Evolutionary conservation across 2,797 vertebrate species (phyloP).

Genomic region (Chromobotia macracanthus): DNA sequence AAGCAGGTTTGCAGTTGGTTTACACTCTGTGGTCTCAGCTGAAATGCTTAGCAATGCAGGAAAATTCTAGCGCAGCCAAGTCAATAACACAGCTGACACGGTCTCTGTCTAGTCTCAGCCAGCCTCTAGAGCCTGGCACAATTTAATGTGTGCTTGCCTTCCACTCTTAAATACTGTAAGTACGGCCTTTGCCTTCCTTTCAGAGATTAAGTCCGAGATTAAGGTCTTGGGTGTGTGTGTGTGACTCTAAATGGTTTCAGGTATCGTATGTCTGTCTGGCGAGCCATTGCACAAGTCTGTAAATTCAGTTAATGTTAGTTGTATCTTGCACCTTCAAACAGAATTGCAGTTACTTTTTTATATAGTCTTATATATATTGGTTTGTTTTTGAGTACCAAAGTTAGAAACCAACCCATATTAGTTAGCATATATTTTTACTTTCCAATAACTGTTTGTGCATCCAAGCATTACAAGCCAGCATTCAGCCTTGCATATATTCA

Average conservation of each 20-base stretch:
- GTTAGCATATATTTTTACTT: not conserved
- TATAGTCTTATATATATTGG: not conserved
- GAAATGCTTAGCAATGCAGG: constrained; percentile 24
- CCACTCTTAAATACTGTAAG: not conserved
- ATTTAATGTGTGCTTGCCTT: not conserved
- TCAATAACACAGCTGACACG: constrained; percentile 21
- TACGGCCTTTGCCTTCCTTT: not conserved
- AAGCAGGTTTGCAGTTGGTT: constrained; percentile 6
- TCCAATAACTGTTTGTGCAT: not conserved
- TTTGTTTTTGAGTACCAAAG: not conserved
- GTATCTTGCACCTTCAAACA: not conserved
- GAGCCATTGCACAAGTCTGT: not conserved
- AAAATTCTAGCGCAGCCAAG: constrained; percentile 26
- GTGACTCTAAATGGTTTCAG: not conserved
- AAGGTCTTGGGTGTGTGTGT: constrained; percentile 1
- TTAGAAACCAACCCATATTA: not conserved
- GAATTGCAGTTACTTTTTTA: not conserved
- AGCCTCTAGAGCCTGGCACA: not conserved
- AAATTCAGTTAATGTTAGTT: not conserved
- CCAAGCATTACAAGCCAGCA: not conserved
- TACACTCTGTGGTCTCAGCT: constrained; percentile 15
- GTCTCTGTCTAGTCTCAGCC: not conserved
- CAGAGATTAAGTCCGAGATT: not conserved
- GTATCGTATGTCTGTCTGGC: not conserved
- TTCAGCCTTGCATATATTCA: constrained; percentile 14